phyloP scores from a whole-genome alignment of 2,113 vertebrate species.

The Empidonax alnorum region DNA sequence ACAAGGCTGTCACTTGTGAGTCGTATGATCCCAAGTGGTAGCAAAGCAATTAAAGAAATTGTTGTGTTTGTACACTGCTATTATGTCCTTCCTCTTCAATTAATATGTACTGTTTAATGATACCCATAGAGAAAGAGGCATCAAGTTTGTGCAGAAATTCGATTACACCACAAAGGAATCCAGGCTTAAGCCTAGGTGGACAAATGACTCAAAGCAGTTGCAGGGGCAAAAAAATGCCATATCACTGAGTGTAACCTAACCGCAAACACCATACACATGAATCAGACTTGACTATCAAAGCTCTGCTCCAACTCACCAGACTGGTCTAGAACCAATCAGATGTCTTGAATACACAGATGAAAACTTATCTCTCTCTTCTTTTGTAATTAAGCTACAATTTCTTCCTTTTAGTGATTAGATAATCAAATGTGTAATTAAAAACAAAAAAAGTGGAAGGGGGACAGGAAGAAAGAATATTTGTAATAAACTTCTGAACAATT shows the following conservation, averaged over 20 bases:
- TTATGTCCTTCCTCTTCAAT: not conserved
- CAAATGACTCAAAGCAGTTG: not conserved
- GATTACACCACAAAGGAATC: fast-evolving
- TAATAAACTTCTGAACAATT: not conserved
- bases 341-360: not conserved
- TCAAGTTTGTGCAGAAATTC: not conserved
- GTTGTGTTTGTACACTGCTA: not conserved
- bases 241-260: not conserved
- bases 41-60: not conserved
- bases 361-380: not conserved
- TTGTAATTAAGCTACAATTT: not conserved
- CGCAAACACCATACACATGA: not conserved
- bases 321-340: not conserved
- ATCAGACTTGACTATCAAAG: not conserved
- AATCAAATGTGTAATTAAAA: not conserved
- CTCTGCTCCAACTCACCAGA: not conserved
- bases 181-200: not conserved
- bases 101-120: not conserved
- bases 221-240: not conserved
- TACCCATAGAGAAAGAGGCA: not conserved
- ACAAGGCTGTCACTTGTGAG: not conserved
- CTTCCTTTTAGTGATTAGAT: not conserved
- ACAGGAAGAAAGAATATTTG: not conserved
- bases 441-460: not conserved
- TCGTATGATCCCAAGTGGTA: not conserved